These are phyloP conservation scores for Myotis lucifugus DNA, from an alignment of 2,113 vertebrate species.

Conservation along the genomic window DNA sequence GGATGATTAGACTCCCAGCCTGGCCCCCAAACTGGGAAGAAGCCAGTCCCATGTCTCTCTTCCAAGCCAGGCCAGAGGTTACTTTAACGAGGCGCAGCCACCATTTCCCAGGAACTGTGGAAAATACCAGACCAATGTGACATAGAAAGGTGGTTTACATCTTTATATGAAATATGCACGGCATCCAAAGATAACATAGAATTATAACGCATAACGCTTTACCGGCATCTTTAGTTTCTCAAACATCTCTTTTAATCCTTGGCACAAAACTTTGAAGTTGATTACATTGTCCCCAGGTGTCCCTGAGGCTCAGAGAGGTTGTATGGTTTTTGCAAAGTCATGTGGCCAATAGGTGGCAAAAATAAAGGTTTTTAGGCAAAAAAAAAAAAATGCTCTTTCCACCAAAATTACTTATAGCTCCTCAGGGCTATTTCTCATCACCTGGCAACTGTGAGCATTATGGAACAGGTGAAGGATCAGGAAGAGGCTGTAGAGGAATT, in stretches of 20 bases:
- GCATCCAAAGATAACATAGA: neutral
- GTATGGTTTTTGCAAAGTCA: neutral
- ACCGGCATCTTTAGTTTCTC: neutral
- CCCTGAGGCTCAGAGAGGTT: constrained; percentile 12
- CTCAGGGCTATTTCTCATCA: neutral
- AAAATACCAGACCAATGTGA: neutral
- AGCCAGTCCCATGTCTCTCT: neutral
- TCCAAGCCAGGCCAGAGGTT: neutral
- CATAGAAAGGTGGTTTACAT: neutral
- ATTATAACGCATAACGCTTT: neutral
- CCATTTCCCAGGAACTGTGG: neutral
- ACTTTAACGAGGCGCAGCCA: neutral
- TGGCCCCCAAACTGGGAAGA: neutral
- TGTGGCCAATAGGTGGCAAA: neutral
- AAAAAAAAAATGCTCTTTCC: neutral
- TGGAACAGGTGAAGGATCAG: neutral
- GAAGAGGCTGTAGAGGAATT: neutral
- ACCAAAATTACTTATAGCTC: neutral
- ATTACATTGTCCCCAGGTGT: neutral
- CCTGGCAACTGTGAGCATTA: neutral
- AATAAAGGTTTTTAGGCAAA: neutral
- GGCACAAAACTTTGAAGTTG: neutral
- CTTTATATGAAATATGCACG: neutral
- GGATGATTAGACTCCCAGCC: neutral
- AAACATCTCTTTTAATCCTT: neutral